phyloP scores from a whole-genome alignment of 53 echinoderm and acorn worm genomes.

The Hippasteria phrygiana region DNA sequence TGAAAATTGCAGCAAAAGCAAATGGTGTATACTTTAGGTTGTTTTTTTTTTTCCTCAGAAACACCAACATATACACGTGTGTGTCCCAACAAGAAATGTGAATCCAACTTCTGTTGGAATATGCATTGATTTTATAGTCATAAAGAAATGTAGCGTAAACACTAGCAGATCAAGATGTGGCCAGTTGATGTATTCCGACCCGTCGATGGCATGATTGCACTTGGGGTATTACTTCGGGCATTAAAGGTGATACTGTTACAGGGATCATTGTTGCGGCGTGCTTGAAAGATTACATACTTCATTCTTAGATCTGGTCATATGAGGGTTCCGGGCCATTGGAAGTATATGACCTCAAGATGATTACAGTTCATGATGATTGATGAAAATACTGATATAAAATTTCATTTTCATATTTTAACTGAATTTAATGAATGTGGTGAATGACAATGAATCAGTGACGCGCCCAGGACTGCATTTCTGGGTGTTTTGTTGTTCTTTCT shows the following conservation, averaged over 20 bases:
- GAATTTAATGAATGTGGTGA: background rate
- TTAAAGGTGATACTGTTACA: slow-evolving; percentile 13
- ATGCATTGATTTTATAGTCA: too few relatives aligned
- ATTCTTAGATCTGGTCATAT: background rate
- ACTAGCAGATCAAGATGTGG: background rate
- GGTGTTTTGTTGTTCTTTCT: too few relatives aligned
- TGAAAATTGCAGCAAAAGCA: too few relatives aligned
- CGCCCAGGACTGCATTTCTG: too few relatives aligned
- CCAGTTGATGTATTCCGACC: background rate
- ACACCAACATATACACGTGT: too few relatives aligned
- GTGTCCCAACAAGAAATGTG: too few relatives aligned
- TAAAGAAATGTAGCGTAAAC: too few relatives aligned
- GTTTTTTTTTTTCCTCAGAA: too few relatives aligned
- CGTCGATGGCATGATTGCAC: background rate
- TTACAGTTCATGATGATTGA: background rate
- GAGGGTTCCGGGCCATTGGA: background rate
- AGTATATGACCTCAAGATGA: background rate
- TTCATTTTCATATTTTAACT: background rate
- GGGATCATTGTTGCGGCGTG: slow-evolving; percentile 14
- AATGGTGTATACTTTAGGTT: too few relatives aligned
- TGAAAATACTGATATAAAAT: background rate
- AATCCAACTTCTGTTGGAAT: too few relatives aligned
- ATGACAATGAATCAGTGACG: too few relatives aligned
- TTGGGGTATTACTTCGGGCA: background rate
- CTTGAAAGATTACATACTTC: slow-evolving; percentile 11